Evolutionary conservation across 2,797 vertebrate species (phyloP).

Genomic region (Crocodylus rhombifer): DNA sequence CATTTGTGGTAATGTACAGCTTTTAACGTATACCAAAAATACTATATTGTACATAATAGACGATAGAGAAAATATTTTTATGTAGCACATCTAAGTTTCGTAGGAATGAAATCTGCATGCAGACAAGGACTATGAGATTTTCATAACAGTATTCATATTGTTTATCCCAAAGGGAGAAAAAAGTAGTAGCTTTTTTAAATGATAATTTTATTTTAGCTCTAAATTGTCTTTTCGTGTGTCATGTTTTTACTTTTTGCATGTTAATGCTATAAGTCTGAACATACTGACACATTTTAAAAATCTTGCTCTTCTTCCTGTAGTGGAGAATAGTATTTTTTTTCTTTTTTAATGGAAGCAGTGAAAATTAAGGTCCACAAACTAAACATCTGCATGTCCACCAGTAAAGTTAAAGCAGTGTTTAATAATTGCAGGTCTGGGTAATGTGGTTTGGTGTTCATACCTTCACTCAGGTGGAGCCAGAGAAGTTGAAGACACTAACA

Average conservation of each 20-base stretch:
- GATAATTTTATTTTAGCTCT: background rate
- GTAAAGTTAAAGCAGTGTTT: slow-evolving; percentile 27
- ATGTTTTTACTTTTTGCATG: fast-evolving
- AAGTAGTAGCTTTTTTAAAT: fast-evolving
- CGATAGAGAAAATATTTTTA: background rate
- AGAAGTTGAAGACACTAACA: slow-evolving; percentile 96
- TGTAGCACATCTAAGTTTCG: background rate
- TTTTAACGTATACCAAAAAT: background rate
- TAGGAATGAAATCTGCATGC: background rate
- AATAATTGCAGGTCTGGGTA: slow-evolving; percentile 72
- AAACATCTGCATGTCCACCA: slow-evolving; percentile 19
- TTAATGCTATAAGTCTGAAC: fast-evolving
- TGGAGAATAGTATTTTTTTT: background rate
- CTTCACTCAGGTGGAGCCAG: slow-evolving; percentile 91
- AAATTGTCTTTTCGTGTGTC: fast-evolving
- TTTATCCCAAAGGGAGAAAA: background rate
- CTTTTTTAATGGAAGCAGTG: background rate
- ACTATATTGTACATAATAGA: fast-evolving
- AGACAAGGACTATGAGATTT: fast-evolving
- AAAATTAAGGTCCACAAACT: background rate
- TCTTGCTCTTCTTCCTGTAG: background rate
- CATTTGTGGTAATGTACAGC: fast-evolving
- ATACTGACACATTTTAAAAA: background rate
- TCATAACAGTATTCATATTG: fast-evolving
- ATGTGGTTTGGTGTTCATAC: slow-evolving; percentile 78